Evolutionary conservation across 2,888 invertebrate species (phyloP).

Genomic region (Amphimallon solstitiale): DNA sequence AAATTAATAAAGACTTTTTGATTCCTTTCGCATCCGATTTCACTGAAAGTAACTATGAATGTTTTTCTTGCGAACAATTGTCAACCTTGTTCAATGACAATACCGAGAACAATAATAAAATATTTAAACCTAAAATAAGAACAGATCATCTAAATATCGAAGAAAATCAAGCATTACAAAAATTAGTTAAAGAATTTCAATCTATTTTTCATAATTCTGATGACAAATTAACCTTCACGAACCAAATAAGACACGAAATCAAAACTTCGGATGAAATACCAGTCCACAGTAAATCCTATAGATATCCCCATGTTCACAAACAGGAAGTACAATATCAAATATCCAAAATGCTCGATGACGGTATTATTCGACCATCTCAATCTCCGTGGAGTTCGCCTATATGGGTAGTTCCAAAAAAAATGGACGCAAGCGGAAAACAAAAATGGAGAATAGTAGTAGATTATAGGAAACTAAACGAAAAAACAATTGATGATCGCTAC

Average conservation of each 20-base stretch:
- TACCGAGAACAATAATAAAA: too few relatives aligned
- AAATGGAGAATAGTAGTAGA: slow-evolving; percentile 48
- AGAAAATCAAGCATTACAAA: too few relatives aligned
- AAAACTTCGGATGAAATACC: slow-evolving; percentile 42
- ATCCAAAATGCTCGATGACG: slow-evolving; percentile 42
- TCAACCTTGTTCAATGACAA: too few relatives aligned
- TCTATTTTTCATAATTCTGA: too few relatives aligned
- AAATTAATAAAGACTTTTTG: too few relatives aligned
- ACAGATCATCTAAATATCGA: too few relatives aligned
- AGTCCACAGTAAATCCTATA: slow-evolving; percentile 45
- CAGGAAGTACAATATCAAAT: slow-evolving; percentile 47
- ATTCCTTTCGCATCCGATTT: too few relatives aligned
- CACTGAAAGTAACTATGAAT: too few relatives aligned
- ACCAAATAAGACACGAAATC: slow-evolving; percentile 46
- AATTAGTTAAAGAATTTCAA: too few relatives aligned
- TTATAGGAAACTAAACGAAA: slow-evolving; percentile 48
- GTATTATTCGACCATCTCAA: slow-evolving; percentile 43
- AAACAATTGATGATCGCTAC: slow-evolving; percentile 52
- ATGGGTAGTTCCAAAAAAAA: too few relatives aligned
- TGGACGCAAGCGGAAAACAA: background rate
- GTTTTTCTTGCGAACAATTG: too few relatives aligned
- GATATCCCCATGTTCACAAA: slow-evolving; percentile 49
- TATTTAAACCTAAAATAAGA: too few relatives aligned
- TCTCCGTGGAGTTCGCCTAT: slow-evolving; percentile 41
- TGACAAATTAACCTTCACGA: slow-evolving; percentile 44